Conservation (phyloP, 2,888 invertebrate species). For the Synergus gifuensis region DNA sequence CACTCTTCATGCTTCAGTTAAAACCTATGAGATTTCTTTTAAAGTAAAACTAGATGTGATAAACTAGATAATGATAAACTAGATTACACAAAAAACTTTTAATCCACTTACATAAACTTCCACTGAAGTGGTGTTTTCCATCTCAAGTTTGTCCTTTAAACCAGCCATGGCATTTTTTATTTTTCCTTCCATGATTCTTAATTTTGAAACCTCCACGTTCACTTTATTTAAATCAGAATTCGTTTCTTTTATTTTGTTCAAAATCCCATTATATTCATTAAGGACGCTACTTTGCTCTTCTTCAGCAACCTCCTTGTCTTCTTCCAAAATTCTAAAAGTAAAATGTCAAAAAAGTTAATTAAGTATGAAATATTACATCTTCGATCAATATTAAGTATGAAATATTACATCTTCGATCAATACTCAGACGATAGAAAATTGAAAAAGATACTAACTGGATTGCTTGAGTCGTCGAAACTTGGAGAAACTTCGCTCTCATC, state of each 20-base stretch:
- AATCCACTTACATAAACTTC: slow-evolving; percentile 65
- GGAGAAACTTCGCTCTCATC: slow-evolving; percentile 80
- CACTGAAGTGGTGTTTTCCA: slow-evolving; percentile 57
- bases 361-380: not conserved
- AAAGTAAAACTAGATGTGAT: too few species aligned
- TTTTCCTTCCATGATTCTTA: slow-evolving; percentile 55
- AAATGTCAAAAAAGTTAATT: slow-evolving; percentile 13
- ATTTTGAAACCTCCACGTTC: slow-evolving; percentile 55
- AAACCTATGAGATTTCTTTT: not conserved
- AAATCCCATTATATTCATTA: slow-evolving; percentile 48
- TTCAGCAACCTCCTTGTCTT: slow-evolving; percentile 62
- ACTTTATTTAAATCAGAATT: slow-evolving; percentile 57
- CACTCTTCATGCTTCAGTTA: not conserved
- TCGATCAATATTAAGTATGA: not conserved
- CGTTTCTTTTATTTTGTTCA: slow-evolving; percentile 59
- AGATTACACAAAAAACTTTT: too few species aligned
- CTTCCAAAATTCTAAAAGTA: slow-evolving; percentile 61
- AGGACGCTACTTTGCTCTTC: slow-evolving; percentile 52
- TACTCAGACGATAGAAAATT: not conserved
- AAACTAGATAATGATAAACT: too few species aligned
- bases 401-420: not conserved
- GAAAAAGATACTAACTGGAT: slow-evolving; percentile 78
- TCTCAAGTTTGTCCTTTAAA: slow-evolving; percentile 63
- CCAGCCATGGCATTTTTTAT: slow-evolving; percentile 62
- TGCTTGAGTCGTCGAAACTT: slow-evolving; percentile 83